Evolutionary conservation across 2,888 invertebrate species (phyloP).

Genomic region (Spisula subtruncata): DNA sequence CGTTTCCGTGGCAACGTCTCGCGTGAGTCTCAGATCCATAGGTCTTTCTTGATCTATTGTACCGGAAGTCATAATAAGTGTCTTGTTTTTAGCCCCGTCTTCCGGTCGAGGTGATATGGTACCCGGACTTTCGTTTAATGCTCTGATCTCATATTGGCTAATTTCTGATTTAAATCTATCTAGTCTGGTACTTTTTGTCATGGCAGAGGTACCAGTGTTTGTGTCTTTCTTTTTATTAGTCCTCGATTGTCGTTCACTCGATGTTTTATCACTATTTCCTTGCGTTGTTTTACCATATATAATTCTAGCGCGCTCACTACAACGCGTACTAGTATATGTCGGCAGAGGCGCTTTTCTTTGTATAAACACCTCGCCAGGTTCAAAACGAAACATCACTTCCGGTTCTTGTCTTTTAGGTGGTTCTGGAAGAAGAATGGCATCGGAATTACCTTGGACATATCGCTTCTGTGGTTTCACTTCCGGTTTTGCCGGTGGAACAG

Average conservation of each 20-base stretch:
- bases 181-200: constrained; percentile 50
- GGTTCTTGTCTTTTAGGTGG: constrained; percentile 46
- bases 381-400: constrained; percentile 66
- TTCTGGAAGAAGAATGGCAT: constrained; percentile 37
- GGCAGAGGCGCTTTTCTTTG: constrained; percentile 40
- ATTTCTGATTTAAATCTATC: constrained; percentile 54
- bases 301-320: constrained; percentile 66
- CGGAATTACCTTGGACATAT: constrained; percentile 18
- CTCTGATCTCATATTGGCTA: constrained; percentile 53
- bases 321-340: constrained; percentile 32
- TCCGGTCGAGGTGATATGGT: constrained; percentile 46
- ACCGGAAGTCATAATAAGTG: constrained; percentile 16
- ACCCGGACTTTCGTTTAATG: constrained; percentile 49
- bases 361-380: constrained; percentile 69
- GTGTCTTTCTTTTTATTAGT: constrained; percentile 30
- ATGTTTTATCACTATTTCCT: constrained; percentile 12
- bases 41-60: background rate
- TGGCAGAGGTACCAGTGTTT: constrained; percentile 46
- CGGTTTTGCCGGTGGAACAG: constrained; percentile 44
- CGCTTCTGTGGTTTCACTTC: constrained; percentile 59
- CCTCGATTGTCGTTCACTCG: background rate
- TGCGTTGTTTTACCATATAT: constrained; percentile 68
- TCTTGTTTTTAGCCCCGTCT: constrained; percentile 20
- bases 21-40: constrained; percentile 13
- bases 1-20: constrained; percentile 65